Evolutionary conservation across 2,797 vertebrate genomes (phyloP), one percentile per base, ranked within the genome.

Genomic region (Apogon hyalosoma): DNA sequence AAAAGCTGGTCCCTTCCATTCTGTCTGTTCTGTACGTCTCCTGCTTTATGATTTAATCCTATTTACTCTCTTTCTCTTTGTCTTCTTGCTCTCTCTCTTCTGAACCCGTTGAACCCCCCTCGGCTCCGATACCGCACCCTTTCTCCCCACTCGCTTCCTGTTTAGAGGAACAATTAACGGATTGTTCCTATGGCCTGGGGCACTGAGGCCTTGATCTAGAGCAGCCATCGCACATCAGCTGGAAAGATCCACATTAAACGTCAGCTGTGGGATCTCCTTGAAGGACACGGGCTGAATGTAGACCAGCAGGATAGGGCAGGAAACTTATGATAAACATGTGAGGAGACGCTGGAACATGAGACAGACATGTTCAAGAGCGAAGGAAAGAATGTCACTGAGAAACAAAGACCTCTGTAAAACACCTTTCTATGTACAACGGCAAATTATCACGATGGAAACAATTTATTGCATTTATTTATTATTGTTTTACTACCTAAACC

Each of bases 101-200:
- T 70, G 85, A 89, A 90, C 87, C 53, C 85, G 21, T n/a, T 90
- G 86, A 90, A 91, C 87, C 60, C 61, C 61, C 63, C 63, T 48
- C 42, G 28, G 24, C n/a, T 12, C 41, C 33, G 21, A 15, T 65
- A 28, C 76, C 66, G 45, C 80, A 56, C 84, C 74, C 80, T 68
- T 79, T 86, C 84, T 83, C 73, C 72, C 38, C 66, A 41, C 84
- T 89, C 76, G 85, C 89, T 91, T 93, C 90, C 92, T 91, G 89
- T 91, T 89, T 84, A 69, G 80, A 82, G 73, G 71, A 87, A 90
- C 90, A 91, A 86, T 88, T 87, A 89, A 76, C 73, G 81, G 83
- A 89, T 86, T 90, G 85, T 90, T 87, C 75, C 73, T 73, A 12
- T 71, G 41, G 82, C 79, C 65, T 0, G 1, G 68, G 66, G 80